Evolutionary conservation across 2,113 vertebrate species (phyloP).

Genomic region (Gnathonemus longibarbis): DNA sequence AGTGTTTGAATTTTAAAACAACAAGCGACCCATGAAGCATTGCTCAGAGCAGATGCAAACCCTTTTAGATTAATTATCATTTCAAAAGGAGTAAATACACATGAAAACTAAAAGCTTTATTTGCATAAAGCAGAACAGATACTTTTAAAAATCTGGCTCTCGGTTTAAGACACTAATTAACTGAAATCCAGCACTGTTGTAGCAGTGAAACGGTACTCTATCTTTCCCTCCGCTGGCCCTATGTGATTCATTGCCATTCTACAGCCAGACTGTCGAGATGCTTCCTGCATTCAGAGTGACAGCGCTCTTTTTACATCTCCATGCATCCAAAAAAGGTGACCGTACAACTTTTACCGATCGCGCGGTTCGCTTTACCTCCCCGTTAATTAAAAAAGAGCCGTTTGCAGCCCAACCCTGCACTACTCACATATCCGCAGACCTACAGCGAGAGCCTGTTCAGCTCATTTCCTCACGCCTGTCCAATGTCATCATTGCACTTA

Average conservation of each 20-base stretch:
- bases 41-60: not conserved
- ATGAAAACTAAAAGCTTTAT: not conserved
- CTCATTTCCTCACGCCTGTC: slow-evolving; percentile 8
- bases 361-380: not conserved
- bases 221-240: not conserved
- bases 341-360: not conserved
- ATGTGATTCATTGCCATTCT: not conserved
- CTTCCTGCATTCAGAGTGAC: not conserved
- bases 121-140: not conserved
- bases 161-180: not conserved
- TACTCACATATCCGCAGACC: not conserved
- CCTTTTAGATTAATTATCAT: not conserved
- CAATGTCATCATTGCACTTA: slow-evolving; percentile 12
- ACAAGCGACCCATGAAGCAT: not conserved
- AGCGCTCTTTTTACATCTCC: not conserved
- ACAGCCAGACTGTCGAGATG: not conserved
- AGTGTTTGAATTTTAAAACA: not conserved
- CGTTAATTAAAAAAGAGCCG: not conserved
- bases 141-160: not conserved
- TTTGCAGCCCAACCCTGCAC: not conserved
- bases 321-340: not conserved
- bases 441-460: not conserved
- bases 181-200: not conserved
- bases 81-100: not conserved
- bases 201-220: not conserved